Evolutionary conservation across 2,888 invertebrate species (phyloP).

Genomic region (Deilephila elpenor): DNA sequence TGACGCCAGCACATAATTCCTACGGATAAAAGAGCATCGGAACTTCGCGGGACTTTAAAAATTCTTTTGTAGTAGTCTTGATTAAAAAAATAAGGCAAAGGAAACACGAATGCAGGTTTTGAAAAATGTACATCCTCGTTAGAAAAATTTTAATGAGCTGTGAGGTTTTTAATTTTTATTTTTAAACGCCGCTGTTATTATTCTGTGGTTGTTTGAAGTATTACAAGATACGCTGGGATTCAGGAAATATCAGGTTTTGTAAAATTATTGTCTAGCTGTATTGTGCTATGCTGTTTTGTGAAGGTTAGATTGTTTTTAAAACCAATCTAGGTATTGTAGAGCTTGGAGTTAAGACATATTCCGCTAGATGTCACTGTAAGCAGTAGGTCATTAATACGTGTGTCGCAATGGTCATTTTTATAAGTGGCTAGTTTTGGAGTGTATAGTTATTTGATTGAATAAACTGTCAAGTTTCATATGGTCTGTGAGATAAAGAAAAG

Average conservation of each 20-base stretch:
- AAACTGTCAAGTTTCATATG: too few species aligned
- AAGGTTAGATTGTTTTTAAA: not conserved
- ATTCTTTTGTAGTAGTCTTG: slow-evolving; percentile 8
- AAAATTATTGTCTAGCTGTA: not conserved
- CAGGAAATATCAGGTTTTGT: not conserved
- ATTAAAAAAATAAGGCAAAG: slow-evolving; percentile 8
- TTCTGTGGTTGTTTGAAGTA: not conserved
- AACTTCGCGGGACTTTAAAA: not conserved
- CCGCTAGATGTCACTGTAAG: too few species aligned
- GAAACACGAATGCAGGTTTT: not conserved
- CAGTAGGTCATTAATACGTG: too few species aligned
- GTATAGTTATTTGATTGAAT: too few species aligned
- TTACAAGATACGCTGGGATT: not conserved
- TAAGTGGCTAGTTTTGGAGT: too few species aligned
- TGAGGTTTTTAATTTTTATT: slow-evolving; percentile 2
- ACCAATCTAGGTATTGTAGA: not conserved
- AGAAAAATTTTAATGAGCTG: slow-evolving; percentile 6
- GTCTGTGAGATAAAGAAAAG: too few species aligned
- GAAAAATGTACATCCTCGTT: slow-evolving; percentile 7
- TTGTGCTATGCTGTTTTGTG: not conserved
- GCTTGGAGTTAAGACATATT: too few species aligned
- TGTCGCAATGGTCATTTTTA: too few species aligned
- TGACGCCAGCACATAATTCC: slow-evolving; percentile 18
- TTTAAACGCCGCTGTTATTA: not conserved
- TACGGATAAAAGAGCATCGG: slow-evolving; percentile 3